Conservation (phyloP, 2,888 invertebrate species). For the Heliconius cydno region DNA sequence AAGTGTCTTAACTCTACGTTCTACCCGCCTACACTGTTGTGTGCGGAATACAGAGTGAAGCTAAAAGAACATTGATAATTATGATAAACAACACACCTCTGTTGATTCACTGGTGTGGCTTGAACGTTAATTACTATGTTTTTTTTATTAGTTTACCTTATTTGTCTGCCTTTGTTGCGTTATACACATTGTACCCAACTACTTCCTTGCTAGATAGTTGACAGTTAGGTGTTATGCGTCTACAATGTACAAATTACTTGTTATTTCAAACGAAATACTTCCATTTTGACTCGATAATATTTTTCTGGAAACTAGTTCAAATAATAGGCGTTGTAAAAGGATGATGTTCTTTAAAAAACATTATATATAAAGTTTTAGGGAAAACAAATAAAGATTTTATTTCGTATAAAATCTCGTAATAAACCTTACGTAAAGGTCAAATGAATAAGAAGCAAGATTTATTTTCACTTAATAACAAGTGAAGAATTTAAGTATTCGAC, state of each 20-base stretch:
- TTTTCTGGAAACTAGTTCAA: too few species aligned
- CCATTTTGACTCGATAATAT: too few species aligned
- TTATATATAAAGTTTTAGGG: background rate
- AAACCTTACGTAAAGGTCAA: background rate
- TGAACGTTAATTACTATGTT: conserved; percentile 29
- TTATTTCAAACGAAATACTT: background rate
- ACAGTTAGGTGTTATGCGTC: background rate
- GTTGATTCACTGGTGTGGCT: conserved; percentile 26
- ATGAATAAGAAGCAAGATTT: background rate
- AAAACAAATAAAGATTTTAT: background rate
- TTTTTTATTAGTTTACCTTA: conserved; percentile 35
- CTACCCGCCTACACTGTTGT: too few species aligned
- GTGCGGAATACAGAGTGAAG: too few species aligned
- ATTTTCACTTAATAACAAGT: background rate
- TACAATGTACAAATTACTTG: background rate
- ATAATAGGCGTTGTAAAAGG: too few species aligned
- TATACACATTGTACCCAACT: background rate
- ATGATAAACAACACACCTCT: conserved; percentile 3
- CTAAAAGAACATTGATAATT: conserved; percentile 9
- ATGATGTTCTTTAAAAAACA: background rate
- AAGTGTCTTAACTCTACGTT: too few species aligned
- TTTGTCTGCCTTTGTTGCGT: conserved; percentile 17
- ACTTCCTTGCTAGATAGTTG: conserved; percentile 18
- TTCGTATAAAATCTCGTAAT: background rate
- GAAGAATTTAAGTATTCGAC: background rate